A percentile compares a stretch with the other conserved stretches of the same genome.
phyloP scores from a whole-genome alignment of 1,140 invertebrate species.

The Caenorhabditis inopinata region DNA sequence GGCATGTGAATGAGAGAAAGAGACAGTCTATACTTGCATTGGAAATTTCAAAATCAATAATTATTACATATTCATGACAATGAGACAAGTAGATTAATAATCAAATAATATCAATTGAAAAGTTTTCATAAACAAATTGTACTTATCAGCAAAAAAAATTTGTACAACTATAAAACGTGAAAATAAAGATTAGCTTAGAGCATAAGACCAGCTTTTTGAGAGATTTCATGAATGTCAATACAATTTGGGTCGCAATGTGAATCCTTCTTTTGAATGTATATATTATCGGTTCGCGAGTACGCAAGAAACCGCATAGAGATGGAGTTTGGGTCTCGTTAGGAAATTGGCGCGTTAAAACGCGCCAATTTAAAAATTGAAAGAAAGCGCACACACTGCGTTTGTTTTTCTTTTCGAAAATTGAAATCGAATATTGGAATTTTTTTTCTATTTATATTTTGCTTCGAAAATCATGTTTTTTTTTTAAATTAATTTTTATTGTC shows the following conservation, averaged over 20 bases:
- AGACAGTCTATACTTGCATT: neutral
- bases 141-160: conserved; percentile 3
- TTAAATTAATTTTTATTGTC: too few relatives aligned
- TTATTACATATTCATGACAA: neutral
- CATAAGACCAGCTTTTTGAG: neutral
- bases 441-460: too few relatives aligned
- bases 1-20: neutral
- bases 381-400: too few relatives aligned
- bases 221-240: conserved; percentile 12
- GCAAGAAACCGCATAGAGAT: too few relatives aligned
- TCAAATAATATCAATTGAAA: neutral
- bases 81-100: neutral
- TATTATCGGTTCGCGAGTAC: too few relatives aligned
- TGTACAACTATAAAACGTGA: neutral
- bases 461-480: too few relatives aligned
- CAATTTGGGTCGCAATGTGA: neutral
- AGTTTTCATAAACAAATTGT: neutral
- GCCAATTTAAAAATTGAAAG: too few relatives aligned
- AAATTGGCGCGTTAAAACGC: too few relatives aligned
- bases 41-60: neutral
- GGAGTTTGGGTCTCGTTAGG: too few relatives aligned
- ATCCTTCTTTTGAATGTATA: conserved; percentile 21
- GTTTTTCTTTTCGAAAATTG: too few relatives aligned
- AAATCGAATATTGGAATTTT: too few relatives aligned
- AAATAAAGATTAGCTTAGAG: neutral